Evolutionary conservation across 2,888 invertebrate genomes (phyloP).

Genomic region (Rhorus exstirpatorius): DNA sequence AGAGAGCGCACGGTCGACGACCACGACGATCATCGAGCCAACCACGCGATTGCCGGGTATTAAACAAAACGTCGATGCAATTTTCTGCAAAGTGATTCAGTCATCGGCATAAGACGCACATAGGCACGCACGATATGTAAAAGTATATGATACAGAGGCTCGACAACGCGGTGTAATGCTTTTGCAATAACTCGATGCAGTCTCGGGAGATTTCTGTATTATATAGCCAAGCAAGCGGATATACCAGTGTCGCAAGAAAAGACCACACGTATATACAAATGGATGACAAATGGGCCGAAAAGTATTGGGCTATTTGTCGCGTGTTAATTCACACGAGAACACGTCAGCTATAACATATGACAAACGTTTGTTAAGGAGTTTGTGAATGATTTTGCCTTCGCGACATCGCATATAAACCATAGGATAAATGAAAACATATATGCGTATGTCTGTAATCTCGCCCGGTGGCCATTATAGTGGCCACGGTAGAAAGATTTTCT

Average conservation of each 20-base stretch:
- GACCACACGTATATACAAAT: constrained; percentile 32
- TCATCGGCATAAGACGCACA: constrained; percentile 19
- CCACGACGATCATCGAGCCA: constrained; percentile 4
- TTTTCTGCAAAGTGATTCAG: constrained; percentile 49
- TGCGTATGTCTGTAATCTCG: background rate
- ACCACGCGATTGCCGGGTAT: constrained; percentile 60
- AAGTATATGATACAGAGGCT: background rate
- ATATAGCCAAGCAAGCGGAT: background rate
- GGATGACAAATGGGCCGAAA: constrained; percentile 32
- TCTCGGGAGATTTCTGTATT: background rate
- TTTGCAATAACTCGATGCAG: constrained; percentile 31
- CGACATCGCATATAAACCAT: background rate
- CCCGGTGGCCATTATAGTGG: constrained; percentile 11
- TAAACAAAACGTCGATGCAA: constrained; percentile 60
- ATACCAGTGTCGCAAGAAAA: background rate
- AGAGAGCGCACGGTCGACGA: constrained; percentile 23
- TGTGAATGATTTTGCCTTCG: constrained; percentile 33
- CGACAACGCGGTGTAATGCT: constrained; percentile 5
- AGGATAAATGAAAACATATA: too few species aligned
- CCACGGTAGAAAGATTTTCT: constrained; percentile 20
- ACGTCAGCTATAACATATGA: constrained; percentile 20
- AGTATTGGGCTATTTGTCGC: constrained; percentile 26
- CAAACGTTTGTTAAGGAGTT: constrained; percentile 50
- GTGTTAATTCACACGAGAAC: constrained; percentile 21
- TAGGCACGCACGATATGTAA: background rate